phyloP scores from a whole-genome alignment of 2,797 vertebrate species.

The Halcyon chelicuti region DNA sequence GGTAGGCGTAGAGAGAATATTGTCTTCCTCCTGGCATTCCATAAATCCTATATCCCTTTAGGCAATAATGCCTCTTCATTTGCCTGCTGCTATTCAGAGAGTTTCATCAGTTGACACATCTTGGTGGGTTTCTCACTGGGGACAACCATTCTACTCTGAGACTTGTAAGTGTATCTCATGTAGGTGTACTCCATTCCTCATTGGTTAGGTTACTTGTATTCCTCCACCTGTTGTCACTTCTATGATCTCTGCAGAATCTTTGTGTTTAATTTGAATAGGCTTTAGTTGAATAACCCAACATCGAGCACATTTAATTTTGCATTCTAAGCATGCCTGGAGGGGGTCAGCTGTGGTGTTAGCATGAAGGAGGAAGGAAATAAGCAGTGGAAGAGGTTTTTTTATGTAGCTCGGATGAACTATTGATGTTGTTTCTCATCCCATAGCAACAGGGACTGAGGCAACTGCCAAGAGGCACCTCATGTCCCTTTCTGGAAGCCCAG shows the following conservation, averaged over 20 bases:
- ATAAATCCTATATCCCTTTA: not conserved
- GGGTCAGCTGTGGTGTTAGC: not conserved
- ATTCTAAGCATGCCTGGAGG: not conserved
- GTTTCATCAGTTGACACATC: not conserved
- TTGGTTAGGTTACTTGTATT: not conserved
- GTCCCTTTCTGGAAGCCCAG: not conserved
- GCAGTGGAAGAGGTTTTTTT: not conserved
- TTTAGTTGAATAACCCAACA: not conserved
- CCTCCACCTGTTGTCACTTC: not conserved
- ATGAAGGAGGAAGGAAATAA: not conserved
- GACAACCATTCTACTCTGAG: not conserved
- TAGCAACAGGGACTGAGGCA: not conserved
- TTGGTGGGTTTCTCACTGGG: not conserved
- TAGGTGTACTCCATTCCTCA: not conserved
- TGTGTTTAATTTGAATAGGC: not conserved
- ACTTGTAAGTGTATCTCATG: not conserved
- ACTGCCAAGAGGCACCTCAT: not conserved
- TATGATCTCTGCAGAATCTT: not conserved
- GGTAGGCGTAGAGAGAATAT: too few relatives aligned
- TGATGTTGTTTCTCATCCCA: not conserved
- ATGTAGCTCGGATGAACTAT: not conserved
- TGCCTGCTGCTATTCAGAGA: not conserved
- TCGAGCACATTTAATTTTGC: not conserved
- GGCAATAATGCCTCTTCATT: not conserved
- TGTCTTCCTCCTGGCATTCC: not conserved